Conservation (phyloP, 2,797 vertebrate species). For the Helarctos malayanus region DNA sequence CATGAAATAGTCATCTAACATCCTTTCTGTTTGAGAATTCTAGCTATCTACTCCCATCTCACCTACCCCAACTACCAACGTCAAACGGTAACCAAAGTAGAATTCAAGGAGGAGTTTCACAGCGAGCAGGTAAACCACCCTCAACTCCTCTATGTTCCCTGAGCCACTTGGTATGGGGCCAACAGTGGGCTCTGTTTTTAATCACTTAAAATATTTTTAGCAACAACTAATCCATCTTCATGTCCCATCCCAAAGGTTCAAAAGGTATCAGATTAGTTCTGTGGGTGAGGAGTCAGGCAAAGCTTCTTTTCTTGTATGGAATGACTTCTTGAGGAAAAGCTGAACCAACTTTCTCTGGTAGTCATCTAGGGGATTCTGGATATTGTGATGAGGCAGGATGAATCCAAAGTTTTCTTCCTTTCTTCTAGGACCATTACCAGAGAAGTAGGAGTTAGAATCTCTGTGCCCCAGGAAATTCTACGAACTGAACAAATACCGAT, state of each 20-base stretch:
- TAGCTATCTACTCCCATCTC: background rate
- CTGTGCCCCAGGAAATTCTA: background rate
- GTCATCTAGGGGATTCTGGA: background rate
- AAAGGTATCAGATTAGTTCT: background rate
- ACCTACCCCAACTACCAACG: background rate
- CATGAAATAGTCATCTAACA: background rate
- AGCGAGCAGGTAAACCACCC: background rate
- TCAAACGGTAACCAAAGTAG: background rate
- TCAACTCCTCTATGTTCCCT: background rate
- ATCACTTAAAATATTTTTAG: background rate
- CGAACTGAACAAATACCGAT: background rate
- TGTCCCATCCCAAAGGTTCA: background rate
- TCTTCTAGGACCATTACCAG: background rate
- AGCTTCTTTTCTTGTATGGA: background rate
- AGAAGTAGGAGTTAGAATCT: background rate
- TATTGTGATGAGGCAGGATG: background rate
- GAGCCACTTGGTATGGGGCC: background rate
- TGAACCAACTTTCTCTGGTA: background rate
- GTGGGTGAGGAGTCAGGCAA: background rate
- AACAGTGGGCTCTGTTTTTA: background rate
- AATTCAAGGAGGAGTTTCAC: background rate
- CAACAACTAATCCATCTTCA: background rate
- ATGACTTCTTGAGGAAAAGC: background rate
- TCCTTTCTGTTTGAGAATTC: constrained; percentile 19
- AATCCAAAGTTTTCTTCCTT: background rate